Percentiles rank a stretch among this genome's conserved stretches.
Conservation (phyloP, 2,113 vertebrate species). For the Glaucidium brasilianum region DNA sequence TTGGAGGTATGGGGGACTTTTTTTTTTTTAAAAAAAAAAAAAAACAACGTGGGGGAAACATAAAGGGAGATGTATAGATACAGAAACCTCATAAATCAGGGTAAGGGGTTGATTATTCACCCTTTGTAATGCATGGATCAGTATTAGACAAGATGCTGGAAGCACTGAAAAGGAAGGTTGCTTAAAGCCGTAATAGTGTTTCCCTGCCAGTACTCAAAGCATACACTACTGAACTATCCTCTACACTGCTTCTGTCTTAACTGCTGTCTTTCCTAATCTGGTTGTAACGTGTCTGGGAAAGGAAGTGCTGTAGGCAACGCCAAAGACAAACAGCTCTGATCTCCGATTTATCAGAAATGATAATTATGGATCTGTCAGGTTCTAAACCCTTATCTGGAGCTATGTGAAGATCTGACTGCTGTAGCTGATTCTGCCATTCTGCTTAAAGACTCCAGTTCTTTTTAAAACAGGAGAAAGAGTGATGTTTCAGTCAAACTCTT, state of each 20-base stretch:
- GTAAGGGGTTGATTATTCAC: not conserved
- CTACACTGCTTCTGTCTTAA: not conserved
- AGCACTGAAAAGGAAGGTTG: not conserved
- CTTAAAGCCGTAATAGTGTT: not conserved
- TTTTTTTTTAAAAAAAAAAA: not conserved
- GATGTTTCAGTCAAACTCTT: not conserved
- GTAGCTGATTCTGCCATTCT: not conserved
- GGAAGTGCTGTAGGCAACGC: not conserved
- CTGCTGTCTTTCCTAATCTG: not conserved
- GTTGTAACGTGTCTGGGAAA: constrained; percentile 4
- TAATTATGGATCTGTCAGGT: not conserved
- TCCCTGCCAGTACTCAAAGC: not conserved
- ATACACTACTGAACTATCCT: not conserved
- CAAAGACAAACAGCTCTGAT: not conserved
- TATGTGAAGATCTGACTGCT: not conserved
- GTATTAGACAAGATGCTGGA: not conserved
- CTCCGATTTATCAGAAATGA: not conserved
- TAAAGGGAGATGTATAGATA: not conserved
- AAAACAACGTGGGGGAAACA: accelerated
- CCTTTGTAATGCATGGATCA: not conserved
- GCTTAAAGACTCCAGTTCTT: not conserved
- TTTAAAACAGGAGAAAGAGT: not conserved
- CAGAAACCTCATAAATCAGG: not conserved
- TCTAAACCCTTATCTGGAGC: not conserved
- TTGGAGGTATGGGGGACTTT: not conserved